Evolutionary conservation across 35 echinoderm and acorn worm species (phyloP).

Genomic region (Apostichopus parvimensis): DNA sequence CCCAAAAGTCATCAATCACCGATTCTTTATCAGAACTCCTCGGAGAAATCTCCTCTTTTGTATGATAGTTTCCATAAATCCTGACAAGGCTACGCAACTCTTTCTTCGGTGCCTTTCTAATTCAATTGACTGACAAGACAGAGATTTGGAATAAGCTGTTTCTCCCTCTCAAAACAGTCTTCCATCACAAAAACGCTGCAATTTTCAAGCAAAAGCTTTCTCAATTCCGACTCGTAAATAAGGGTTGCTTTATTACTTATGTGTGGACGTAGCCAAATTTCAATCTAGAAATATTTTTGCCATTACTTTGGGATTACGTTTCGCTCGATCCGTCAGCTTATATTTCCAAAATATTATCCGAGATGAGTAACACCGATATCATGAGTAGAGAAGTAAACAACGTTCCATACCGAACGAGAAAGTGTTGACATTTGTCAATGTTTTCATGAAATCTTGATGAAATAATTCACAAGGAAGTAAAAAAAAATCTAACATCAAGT

Average conservation of each 20-base stretch:
- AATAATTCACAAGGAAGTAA: too few species aligned
- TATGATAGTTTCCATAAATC: too few species aligned
- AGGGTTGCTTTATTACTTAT: background rate
- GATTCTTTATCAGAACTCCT: slow-evolving; percentile 2
- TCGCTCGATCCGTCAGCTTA: background rate
- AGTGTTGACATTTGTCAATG: too few species aligned
- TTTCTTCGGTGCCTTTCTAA: background rate
- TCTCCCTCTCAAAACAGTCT: background rate
- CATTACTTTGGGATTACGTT: slow-evolving; percentile 8
- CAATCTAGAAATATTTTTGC: slow-evolving; percentile 10
- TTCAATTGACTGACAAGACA: slow-evolving; percentile 2
- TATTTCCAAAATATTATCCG: background rate
- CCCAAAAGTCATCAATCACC: background rate
- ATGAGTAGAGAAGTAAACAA: background rate
- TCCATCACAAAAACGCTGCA: background rate
- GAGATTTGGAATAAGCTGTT: background rate
- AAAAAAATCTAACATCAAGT: too few species aligned
- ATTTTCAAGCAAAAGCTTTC: background rate
- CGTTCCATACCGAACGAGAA: too few species aligned
- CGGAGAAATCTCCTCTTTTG: background rate
- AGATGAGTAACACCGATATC: background rate
- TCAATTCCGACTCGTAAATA: background rate
- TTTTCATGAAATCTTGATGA: too few species aligned
- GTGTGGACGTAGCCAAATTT: background rate
- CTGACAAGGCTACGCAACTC: too few species aligned